A percentile compares a stretch with the other conserved stretches of the same genome.
These are phyloP conservation scores for Porites divaricata DNA, from an alignment of 92 coral and sea anemone species.

Conservation along the genomic window DNA sequence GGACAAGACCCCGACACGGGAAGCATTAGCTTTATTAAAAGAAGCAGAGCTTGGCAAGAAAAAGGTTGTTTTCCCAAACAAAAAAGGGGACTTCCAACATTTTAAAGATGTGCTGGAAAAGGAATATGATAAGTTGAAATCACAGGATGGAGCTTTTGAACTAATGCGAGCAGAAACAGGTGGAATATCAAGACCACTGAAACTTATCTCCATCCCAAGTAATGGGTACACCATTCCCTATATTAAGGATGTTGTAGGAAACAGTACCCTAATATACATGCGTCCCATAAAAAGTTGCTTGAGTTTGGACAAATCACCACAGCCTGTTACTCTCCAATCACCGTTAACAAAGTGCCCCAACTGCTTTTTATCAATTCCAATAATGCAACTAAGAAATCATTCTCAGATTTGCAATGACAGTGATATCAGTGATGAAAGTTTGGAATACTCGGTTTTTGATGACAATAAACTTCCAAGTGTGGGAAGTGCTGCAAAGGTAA, in stretches of 20 bases:
- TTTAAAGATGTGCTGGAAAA: constrained; percentile 32
- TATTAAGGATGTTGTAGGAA: too few relatives aligned
- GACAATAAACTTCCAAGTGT: too few relatives aligned
- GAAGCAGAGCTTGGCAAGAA: constrained; percentile 53
- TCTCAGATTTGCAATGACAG: background rate
- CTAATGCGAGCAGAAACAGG: too few relatives aligned
- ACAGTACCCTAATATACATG: constrained; percentile 27
- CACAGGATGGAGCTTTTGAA: constrained; percentile 62
- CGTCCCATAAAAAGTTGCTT: constrained; percentile 42
- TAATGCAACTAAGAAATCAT: constrained; percentile 5
- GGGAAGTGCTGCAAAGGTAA: too few relatives aligned
- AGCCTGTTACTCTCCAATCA: background rate
- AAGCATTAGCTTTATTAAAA: constrained; percentile 13
- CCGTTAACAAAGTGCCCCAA: constrained; percentile 11
- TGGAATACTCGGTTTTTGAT: constrained; percentile 9
- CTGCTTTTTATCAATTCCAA: constrained; percentile 1
- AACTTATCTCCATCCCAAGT: too few relatives aligned
- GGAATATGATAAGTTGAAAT: constrained; percentile 48
- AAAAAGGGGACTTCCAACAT: constrained; percentile 46
- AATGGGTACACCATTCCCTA: too few relatives aligned
- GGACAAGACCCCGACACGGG: constrained; percentile 24
- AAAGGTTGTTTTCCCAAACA: constrained; percentile 41
- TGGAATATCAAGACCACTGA: too few relatives aligned
- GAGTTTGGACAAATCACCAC: constrained; percentile 5
- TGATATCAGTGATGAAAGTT: constrained; percentile 11